Conservation (phyloP, 2,113 vertebrate genomes). For the Crotalus horridus region DNA sequence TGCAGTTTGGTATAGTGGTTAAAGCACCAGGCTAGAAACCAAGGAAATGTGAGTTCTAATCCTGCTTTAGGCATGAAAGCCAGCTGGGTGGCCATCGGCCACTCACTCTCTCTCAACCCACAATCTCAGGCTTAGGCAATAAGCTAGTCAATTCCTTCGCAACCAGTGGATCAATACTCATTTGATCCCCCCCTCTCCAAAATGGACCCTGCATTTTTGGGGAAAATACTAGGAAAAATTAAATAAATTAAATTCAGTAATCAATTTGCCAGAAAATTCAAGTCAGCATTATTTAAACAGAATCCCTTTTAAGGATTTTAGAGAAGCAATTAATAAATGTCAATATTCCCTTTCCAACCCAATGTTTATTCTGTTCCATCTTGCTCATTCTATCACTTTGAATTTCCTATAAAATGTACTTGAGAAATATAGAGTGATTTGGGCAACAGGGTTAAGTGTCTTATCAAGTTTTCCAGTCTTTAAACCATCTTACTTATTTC, state of each 20-base stretch:
- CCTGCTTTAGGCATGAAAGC: neutral
- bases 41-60: neutral
- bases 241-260: slow-evolving; percentile 12
- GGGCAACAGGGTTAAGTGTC: slow-evolving; percentile 60
- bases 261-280: slow-evolving; percentile 42
- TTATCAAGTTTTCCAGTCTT: slow-evolving; percentile 55
- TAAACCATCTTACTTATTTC: slow-evolving; percentile 44
- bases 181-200: no score
- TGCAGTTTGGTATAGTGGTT: neutral
- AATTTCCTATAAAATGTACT: slow-evolving; percentile 75
- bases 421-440: slow-evolving; percentile 60
- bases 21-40: neutral
- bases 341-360: slow-evolving; percentile 69
- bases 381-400: slow-evolving; percentile 60
- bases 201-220: neutral
- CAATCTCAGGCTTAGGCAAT: neutral
- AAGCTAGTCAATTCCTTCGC: neutral
- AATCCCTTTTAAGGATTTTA: slow-evolving; percentile 64
- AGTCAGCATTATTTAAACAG: slow-evolving; percentile 67
- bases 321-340: slow-evolving; percentile 67
- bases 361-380: slow-evolving; percentile 61
- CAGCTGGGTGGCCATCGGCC: neutral
- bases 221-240: neutral
- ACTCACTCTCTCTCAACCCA: neutral
- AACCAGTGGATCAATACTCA: neutral